Conservation (phyloP, 2,888 invertebrate species). For the Eupithecia dodoneata region DNA sequence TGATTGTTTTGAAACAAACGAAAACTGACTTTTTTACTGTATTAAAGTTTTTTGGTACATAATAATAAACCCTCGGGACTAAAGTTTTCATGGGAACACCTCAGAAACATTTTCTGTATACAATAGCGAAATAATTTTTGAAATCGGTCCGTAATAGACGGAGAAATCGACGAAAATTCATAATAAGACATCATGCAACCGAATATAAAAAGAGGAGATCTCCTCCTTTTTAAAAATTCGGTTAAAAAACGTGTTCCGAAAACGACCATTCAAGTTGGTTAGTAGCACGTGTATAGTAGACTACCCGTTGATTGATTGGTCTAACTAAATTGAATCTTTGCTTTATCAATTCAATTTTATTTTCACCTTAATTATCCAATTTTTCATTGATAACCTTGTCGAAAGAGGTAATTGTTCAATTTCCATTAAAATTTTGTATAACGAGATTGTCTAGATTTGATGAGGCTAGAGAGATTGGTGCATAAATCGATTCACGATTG, state of each 20-base stretch:
- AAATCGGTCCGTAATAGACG: too few relatives aligned
- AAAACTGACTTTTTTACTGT: too few relatives aligned
- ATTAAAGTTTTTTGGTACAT: too few relatives aligned
- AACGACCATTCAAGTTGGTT: neutral
- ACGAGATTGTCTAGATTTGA: conserved; percentile 21
- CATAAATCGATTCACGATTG: neutral
- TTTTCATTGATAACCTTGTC: conserved; percentile 41
- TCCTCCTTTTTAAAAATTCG: too few relatives aligned
- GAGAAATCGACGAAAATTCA: too few relatives aligned
- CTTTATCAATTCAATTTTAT: conserved; percentile 31
- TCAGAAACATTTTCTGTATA: too few relatives aligned
- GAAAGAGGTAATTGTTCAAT: conserved; percentile 32
- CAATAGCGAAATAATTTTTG: too few relatives aligned
- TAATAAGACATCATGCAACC: too few relatives aligned
- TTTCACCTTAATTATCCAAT: conserved; percentile 35
- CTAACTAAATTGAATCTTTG: conserved; percentile 29
- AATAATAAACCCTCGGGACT: too few relatives aligned
- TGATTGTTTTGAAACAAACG: too few relatives aligned
- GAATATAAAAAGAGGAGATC: too few relatives aligned
- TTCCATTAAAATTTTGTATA: conserved; percentile 39
- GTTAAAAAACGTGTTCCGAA: neutral
- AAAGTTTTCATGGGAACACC: too few relatives aligned
- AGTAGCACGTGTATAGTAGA: conserved; percentile 1
- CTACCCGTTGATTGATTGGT: conserved; percentile 33
- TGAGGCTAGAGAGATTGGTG: neutral